Conservation (phyloP, 2,797 vertebrate species). For the Chelon labrosus region DNA sequence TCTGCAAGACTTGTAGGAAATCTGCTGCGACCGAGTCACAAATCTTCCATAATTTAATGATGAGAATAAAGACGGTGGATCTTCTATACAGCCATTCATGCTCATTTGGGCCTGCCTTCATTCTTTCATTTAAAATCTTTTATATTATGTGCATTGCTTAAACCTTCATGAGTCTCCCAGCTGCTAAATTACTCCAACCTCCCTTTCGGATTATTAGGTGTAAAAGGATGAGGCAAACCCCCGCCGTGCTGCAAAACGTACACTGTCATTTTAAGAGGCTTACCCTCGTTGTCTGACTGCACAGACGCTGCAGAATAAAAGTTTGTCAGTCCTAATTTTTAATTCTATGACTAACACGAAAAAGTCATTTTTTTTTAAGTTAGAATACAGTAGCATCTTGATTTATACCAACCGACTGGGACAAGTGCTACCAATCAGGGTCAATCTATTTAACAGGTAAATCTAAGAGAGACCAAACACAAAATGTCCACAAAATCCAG, state of each 20-base stretch:
- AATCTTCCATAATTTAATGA: slow-evolving; percentile 8
- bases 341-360: no score
- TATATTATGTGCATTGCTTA: slow-evolving; percentile 11
- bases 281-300: not conserved
- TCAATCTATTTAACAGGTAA: not conserved
- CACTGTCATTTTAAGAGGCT: no score
- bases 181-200: slow-evolving; percentile 3
- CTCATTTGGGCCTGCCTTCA: not conserved
- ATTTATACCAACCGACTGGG: not conserved
- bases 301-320: not conserved
- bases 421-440: not conserved
- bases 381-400: no score
- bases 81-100: not conserved
- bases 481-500: not conserved
- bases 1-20: slow-evolving; percentile 9
- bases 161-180: no score
- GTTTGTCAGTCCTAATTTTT: no score
- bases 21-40: not conserved
- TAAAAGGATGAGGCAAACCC: not conserved
- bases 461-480: not conserved
- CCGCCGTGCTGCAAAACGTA: not conserved
- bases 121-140: slow-evolving; percentile 1
- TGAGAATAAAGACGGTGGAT: slow-evolving; percentile 3
- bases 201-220: slow-evolving; percentile 21
- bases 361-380: no score